Base-by-base conservation (phyloP, 2,888 invertebrate genomes). In the Tachina fera region DNA sequence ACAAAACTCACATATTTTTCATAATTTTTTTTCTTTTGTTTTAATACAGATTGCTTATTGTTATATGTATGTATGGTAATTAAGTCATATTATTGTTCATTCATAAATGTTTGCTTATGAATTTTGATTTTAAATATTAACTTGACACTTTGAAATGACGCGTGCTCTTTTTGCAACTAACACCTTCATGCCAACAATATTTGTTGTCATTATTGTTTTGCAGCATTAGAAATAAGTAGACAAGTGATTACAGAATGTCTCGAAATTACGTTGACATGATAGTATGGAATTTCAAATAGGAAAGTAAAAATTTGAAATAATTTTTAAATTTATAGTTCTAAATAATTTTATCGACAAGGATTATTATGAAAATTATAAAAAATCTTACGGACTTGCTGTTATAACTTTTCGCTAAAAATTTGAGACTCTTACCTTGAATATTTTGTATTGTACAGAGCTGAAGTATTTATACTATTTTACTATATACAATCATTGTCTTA, bases 71-170 rank as follows among this genome's bases (percentile, higher is more conserved):
- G 31, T 31, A 31, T 51, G 61, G 61, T 70, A 78, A 68, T 53
- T 78, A 31, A 45, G 41, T 60, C 45, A 1, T 47, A 14, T 31
- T 43, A 45, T 68, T 70, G 51, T 78, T 70, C 13, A 49, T 41
- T 68, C 31, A 43, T 60, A 60, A 49, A 41, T 67, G 31, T 72
- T 68, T 83, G 49, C 13, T 41, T 53, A 72, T 22, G 45, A 67
- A 78, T 78, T 83, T 63, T 60, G 16, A 60, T 70, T 61, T 67
- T 74, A 61, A 60, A 61, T 70, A 53, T 78, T 68, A 63, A 83
- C 72, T 74, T 78, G 78, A 78, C 83, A 83, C 78, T 74, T 78
- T 43, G 53, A 53, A 53, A 31, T 56, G 61, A 67, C 53, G 47
- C 53, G 78, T 74, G 74, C 61, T 71, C 43, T 70, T 70, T 70